A percentile compares a stretch with the other conserved stretches of the same genome.
phyloP scores from a whole-genome alignment of 2,113 vertebrate genomes.

The Climacteris rufus region DNA sequence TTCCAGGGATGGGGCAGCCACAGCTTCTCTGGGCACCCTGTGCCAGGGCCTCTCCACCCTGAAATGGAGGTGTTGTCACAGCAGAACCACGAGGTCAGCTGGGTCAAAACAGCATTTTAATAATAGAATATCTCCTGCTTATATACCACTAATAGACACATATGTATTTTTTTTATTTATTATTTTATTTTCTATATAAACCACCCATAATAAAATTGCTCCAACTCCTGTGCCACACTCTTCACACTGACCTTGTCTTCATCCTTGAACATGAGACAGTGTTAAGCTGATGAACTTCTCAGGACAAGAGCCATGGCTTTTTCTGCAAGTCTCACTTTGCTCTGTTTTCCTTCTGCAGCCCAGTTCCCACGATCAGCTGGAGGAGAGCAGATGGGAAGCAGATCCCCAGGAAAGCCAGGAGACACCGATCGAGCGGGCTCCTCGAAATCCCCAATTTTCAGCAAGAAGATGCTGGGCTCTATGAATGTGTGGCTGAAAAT shows the following conservation, averaged over 20 bases:
- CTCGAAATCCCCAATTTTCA: slow-evolving; percentile 97
- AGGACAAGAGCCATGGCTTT: too few species aligned
- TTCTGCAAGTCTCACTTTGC: neutral
- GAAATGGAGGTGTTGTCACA: neutral
- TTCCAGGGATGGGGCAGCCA: neutral
- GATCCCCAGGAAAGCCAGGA: slow-evolving; percentile 87
- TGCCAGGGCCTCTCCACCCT: neutral
- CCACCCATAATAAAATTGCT: neutral
- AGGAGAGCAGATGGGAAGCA: slow-evolving; percentile 83
- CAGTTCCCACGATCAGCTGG: slow-evolving; percentile 91
- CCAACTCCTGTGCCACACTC: neutral
- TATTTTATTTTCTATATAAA: fast-evolving
- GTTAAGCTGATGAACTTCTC: too few species aligned
- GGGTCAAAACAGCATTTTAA: neutral
- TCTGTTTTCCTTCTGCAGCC: slow-evolving; percentile 65
- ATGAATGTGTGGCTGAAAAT: slow-evolving; percentile 94
- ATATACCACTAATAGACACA: fast-evolving
- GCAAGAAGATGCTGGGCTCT: slow-evolving; percentile 88
- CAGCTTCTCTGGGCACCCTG: neutral
- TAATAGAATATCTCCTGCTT: neutral
- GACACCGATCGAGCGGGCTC: slow-evolving; percentile 85
- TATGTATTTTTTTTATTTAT: too few species aligned
- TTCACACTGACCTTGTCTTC: neutral
- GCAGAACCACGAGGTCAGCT: neutral
- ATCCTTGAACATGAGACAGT: too few species aligned